These are phyloP conservation scores for Zoanthus gigantus DNA, from an alignment of 92 coral and sea anemone species.

Conservation along the genomic window DNA sequence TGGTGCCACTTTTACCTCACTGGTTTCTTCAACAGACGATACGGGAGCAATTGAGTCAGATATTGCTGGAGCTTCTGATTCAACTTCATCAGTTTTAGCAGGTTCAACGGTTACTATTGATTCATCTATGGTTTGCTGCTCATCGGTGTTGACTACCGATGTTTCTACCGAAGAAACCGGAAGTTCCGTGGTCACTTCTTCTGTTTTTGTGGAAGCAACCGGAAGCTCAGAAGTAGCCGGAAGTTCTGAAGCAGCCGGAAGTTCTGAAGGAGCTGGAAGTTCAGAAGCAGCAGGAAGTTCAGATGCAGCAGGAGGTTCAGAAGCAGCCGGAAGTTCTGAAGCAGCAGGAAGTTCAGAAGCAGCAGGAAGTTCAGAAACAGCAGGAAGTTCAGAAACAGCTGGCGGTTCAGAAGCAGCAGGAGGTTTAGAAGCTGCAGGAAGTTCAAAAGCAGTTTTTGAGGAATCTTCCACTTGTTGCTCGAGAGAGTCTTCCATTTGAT, in stretches of 20 bases:
- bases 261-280: not conserved
- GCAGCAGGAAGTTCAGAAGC: too few species aligned
- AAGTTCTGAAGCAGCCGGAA: not conserved
- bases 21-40: not conserved
- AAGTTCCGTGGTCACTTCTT: not conserved
- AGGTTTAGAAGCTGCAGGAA: not conserved
- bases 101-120: not conserved
- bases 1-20: not conserved
- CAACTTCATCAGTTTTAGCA: not conserved
- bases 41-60: not conserved
- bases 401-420: not conserved
- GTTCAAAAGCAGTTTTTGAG: not conserved
- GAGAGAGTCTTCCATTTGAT: not conserved
- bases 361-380: too few species aligned
- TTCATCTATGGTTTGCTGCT: not conserved
- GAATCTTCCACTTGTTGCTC: slow-evolving; percentile 5
- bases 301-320: not conserved
- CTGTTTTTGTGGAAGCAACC: not conserved
- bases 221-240: too few species aligned
- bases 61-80: not conserved
- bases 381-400: not conserved
- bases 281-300: not conserved
- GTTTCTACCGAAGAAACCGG: too few species aligned
- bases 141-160: not conserved
- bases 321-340: not conserved